phyloP scores from a whole-genome alignment of 2,888 invertebrate species.

The Pheosia gnoma region DNA sequence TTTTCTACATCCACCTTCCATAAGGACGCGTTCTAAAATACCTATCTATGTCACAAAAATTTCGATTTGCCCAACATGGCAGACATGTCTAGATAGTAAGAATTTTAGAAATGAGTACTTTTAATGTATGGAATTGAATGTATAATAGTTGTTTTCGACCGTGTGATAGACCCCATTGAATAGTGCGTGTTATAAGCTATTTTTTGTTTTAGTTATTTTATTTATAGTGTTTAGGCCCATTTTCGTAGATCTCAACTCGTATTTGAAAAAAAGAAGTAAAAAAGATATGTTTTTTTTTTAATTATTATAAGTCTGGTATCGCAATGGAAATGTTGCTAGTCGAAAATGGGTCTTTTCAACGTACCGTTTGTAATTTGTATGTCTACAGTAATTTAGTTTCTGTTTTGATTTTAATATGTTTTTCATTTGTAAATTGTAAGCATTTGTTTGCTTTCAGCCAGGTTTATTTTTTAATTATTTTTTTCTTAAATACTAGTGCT shows the following conservation, averaged over 20 bases:
- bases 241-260: neutral
- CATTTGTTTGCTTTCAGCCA: slow-evolving; percentile 83
- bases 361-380: slow-evolving; percentile 28
- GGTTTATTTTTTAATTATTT: slow-evolving; percentile 49
- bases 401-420: slow-evolving; percentile 31
- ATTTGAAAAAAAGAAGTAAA: neutral
- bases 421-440: slow-evolving; percentile 82
- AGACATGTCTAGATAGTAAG: slow-evolving; percentile 18
- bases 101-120: slow-evolving; percentile 26
- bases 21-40: slow-evolving; percentile 28
- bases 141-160: slow-evolving; percentile 42
- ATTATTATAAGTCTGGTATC: neutral
- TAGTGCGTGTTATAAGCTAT: slow-evolving; percentile 50
- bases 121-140: slow-evolving; percentile 49
- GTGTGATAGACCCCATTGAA: slow-evolving; percentile 58
- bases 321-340: neutral
- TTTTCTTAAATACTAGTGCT: slow-evolving; percentile 66
- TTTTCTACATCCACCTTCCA: neutral
- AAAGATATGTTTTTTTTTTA: neutral
- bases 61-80: slow-evolving; percentile 25
- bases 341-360: slow-evolving; percentile 17
- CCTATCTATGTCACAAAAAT: slow-evolving; percentile 36
- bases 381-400: slow-evolving; percentile 38
- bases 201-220: slow-evolving; percentile 41
- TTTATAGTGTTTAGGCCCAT: neutral